Base-by-base conservation (phyloP, 2,888 invertebrate genomes). In the Teleogryllus oceanicus region DNA sequence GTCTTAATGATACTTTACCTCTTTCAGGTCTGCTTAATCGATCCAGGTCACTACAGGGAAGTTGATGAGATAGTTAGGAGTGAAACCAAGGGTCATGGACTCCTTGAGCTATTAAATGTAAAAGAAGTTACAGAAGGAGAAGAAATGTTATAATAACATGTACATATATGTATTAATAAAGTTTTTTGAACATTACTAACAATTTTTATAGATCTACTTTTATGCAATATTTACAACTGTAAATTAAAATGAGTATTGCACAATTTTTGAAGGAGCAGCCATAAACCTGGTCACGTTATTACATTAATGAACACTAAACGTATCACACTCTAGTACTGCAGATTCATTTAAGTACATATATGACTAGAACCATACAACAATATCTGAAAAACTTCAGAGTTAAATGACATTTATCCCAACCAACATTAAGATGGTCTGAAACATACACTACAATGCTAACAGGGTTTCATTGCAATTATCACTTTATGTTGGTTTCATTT, bases 71-170 rank as follows among this genome's bases (percentile, higher is more conserved):
- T 98, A 83, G 91, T 98, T 2, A 90, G 93, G 83, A 90, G 93
- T 62, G 96, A 97, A 85, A 95, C 96, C 0, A 96, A 94, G 87
- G 96, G 96, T 16, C 90, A 91, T 83, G 97, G 96, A n/a, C 90
- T 93, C 79, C 88, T 98, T 85, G 98, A 99, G 89, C 90, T 99
- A 78, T 87, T 99, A 3, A 96, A 94, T 86, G 90, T 98, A 81
- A 98, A 98, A 87, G 97, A 98, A 89, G 92, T 97, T 85, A 91
- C 92, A 13, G 94, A 96, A 87, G 95, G 93, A 49, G 96, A 97
- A 85, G 96, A 97, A 88, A 87, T 92, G 78, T 88, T 94, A 81
- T 90, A 89, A 83, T 90, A 86, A 77, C 77, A 76, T 77, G 77
- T 77, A 50, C 49, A 77, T 77, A 37, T 77, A 77, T 77, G 16